Evolutionary conservation across 2,113 vertebrate species (phyloP).

Genomic region (Aphyosemion australe): DNA sequence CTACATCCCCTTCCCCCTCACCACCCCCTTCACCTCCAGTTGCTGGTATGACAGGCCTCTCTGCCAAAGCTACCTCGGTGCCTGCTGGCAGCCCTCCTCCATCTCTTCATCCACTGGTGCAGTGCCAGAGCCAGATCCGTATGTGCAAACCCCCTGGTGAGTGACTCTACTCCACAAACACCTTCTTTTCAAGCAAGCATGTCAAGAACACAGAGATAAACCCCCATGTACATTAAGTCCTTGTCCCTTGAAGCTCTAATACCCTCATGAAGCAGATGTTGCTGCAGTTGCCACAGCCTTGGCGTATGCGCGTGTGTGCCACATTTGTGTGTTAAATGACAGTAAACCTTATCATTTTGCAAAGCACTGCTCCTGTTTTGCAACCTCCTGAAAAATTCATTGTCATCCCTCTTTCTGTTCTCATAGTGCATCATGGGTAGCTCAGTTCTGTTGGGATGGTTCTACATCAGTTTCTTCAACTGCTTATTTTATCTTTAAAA

Average conservation of each 20-base stretch:
- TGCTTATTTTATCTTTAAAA: slow-evolving; percentile 55
- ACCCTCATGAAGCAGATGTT: slow-evolving; percentile 46
- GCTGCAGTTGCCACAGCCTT: slow-evolving; percentile 38
- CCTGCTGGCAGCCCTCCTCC: slow-evolving; percentile 73
- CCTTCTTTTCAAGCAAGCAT: slow-evolving; percentile 34
- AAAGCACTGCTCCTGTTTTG: slow-evolving; percentile 21
- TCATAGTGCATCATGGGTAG: slow-evolving; percentile 22
- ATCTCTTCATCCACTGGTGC: slow-evolving; percentile 81
- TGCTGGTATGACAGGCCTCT: slow-evolving; percentile 70
- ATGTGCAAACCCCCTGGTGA: slow-evolving; percentile 92
- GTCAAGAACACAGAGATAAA: slow-evolving; percentile 37
- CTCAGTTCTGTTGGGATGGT: slow-evolving; percentile 35
- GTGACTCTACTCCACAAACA: slow-evolving; percentile 49
- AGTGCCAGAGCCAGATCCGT: slow-evolving; percentile 93
- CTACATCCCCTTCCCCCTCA: slow-evolving; percentile 75
- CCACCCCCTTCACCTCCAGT: slow-evolving; percentile 80
- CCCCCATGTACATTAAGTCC: slow-evolving; percentile 23
- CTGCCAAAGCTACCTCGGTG: slow-evolving; percentile 91
- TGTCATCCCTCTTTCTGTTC: slow-evolving; percentile 40
- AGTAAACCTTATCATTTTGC: slow-evolving; percentile 17
- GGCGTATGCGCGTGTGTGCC: slow-evolving; percentile 8
- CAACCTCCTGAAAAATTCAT: slow-evolving; percentile 33
- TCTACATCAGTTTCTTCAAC: slow-evolving; percentile 33
- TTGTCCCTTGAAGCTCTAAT: slow-evolving; percentile 22
- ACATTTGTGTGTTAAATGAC: slow-evolving; percentile 4